Evolutionary conservation across 2,888 invertebrate genomes (phyloP).

Genomic region (Catocala fraxini): DNA sequence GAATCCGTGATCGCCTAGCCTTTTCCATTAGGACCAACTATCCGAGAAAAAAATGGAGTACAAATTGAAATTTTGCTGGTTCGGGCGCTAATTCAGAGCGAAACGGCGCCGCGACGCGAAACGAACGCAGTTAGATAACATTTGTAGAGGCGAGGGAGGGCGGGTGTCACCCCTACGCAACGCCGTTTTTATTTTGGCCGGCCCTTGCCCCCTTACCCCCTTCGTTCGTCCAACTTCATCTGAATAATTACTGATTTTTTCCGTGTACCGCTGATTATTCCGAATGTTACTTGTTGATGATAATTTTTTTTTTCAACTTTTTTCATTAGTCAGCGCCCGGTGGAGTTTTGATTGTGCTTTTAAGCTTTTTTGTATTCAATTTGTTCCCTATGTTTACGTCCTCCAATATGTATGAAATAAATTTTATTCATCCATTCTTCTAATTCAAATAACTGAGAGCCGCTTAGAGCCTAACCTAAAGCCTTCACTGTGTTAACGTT

Average conservation of each 20-base stretch:
- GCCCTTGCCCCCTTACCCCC: slow-evolving; percentile 86
- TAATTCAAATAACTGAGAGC: slow-evolving; percentile 35
- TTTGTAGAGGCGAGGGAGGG: slow-evolving; percentile 81
- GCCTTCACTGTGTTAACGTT: not conserved
- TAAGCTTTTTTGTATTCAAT: slow-evolving; percentile 59
- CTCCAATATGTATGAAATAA: slow-evolving; percentile 45
- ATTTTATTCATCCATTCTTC: slow-evolving; percentile 36
- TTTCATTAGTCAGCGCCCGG: slow-evolving; percentile 75
- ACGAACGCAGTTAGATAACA: slow-evolving; percentile 87
- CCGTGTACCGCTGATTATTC: slow-evolving; percentile 88
- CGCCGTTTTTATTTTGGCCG: slow-evolving; percentile 87
- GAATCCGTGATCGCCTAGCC: slow-evolving; percentile 68
- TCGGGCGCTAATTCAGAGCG: slow-evolving; percentile 81
- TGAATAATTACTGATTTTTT: slow-evolving; percentile 88
- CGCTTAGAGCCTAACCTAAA: slow-evolving; percentile 19
- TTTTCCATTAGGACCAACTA: slow-evolving; percentile 80
- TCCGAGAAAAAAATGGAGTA: slow-evolving; percentile 80
- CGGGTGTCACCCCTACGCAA: slow-evolving; percentile 87
- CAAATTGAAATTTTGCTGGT: slow-evolving; percentile 85
- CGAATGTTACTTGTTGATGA: slow-evolving; percentile 87
- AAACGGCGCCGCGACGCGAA: slow-evolving; percentile 77
- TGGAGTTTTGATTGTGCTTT: slow-evolving; percentile 63
- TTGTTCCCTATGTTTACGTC: slow-evolving; percentile 48
- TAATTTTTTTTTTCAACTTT: slow-evolving; percentile 80
- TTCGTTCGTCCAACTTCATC: slow-evolving; percentile 87